Base-by-base conservation (phyloP, 2,113 vertebrate genomes). In the Apodemus sylvaticus region DNA sequence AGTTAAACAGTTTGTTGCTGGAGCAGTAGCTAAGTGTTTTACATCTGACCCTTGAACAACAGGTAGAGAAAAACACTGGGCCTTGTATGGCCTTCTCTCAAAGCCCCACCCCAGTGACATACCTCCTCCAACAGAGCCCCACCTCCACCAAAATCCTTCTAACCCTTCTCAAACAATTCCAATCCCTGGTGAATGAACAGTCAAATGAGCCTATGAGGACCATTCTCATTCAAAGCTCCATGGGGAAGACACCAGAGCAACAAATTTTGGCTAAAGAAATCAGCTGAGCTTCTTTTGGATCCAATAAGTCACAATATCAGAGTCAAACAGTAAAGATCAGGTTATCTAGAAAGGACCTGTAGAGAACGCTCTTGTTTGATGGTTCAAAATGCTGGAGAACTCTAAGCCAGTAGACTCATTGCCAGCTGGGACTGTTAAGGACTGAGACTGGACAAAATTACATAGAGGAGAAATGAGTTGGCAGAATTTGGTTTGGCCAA, bases 281-380 rank as follows among this genome's bases (percentile, higher is more conserved):
- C 58, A 81, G 68, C 16, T 36, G 17, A 5, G 53, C 5, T 94
- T 77, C 20, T 94, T 55, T 36, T 58, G 34, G n/a, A 93, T 76
- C 51, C 36, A 90, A 70, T 86, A 68, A 89, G 60, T 22, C 83
- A 68, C 64, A 24, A 89, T 64, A 79, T 68, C 76, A 96, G 86
- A 86, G 24, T 68, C 12, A 34, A 68, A 68, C 31, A 68, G 66
- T 68, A 34, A 14, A 34, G 66, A 68, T 34, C 29, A 68, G 31
- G 12, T 81, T 79, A 89, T 91, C 45, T n/a, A 51, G 16, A 39
- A 81, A 81, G 48, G 39, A 66, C 64, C 83, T 79, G 7, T 22
- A 34, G 24, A 83, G 64, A 94, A n/a, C 12, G 45, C 20, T 83
- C 71, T 88, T 58, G n/a, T 42, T 39, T 74, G 26, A 71, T 22